Evolutionary conservation across 2,113 vertebrate genomes (phyloP).

Genomic region (Sigmodon hispidus): DNA sequence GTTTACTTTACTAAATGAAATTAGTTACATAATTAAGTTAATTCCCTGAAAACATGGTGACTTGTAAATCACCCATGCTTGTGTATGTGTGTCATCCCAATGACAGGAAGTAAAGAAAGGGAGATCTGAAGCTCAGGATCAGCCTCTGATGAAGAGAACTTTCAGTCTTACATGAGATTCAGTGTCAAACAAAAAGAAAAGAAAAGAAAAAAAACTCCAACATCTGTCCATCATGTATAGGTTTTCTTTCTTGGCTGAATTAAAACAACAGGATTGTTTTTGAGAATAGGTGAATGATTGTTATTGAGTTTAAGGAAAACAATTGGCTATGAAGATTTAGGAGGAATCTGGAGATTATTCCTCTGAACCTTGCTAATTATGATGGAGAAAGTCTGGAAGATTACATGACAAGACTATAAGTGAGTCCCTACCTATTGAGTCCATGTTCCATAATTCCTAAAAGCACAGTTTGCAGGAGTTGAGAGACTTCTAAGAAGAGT

Average conservation of each 20-base stretch:
- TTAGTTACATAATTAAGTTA: not conserved
- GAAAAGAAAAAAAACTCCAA: not conserved
- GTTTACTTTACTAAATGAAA: not conserved
- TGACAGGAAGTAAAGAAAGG: not conserved
- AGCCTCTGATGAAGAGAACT: not conserved
- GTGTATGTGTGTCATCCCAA: not conserved
- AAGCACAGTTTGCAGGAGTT: not conserved
- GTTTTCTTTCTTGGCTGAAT: constrained; percentile 8
- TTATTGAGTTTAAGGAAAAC: not conserved
- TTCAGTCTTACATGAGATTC: not conserved
- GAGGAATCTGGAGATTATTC: not conserved
- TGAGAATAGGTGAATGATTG: not conserved
- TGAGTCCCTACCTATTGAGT: not conserved
- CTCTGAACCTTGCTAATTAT: not conserved
- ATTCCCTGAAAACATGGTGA: not conserved
- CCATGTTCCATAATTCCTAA: not conserved
- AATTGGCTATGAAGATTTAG: not conserved
- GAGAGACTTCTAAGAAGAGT: not conserved
- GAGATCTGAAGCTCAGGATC: not conserved
- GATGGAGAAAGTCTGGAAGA: not conserved
- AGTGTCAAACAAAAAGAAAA: not conserved
- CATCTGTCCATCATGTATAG: not conserved
- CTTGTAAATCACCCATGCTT: not conserved
- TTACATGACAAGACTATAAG: not conserved
- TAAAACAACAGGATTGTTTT: not conserved